phyloP scores from a whole-genome alignment of 2,888 invertebrate genomes.

The Cataglyphis cursor region DNA sequence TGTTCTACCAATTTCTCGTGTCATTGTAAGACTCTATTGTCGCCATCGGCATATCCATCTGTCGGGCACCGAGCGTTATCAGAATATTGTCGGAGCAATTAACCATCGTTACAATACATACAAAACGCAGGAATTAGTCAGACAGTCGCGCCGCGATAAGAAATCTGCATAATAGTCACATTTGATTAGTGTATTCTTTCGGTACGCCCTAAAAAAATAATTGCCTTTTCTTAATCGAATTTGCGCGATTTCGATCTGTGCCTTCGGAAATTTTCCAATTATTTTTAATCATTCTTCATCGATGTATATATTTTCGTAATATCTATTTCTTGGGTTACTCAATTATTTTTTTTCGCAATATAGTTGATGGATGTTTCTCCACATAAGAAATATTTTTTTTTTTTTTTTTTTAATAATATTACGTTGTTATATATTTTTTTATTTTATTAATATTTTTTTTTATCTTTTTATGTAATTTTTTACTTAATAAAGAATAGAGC shows the following conservation, averaged over 20 bases:
- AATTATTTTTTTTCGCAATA: no score
- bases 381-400: no score
- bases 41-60: neutral
- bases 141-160: neutral
- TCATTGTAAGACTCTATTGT: neutral
- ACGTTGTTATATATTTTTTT: no score
- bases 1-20: neutral
- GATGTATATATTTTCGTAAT: no score
- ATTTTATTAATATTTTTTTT: neutral
- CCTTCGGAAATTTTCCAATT: no score
- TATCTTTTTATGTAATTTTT: neutral
- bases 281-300: no score
- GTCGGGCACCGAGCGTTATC: constrained; percentile 11
- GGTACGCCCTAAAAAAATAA: neutral
- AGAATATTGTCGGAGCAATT: constrained; percentile 10
- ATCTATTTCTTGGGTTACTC: no score
- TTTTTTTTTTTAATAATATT: no score
- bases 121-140: neutral
- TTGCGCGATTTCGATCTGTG: neutral
- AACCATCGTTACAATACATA: neutral
- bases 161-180: neutral
- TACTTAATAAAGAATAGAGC: neutral
- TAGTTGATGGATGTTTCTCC: no score
- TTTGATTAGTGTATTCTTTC: neutral
- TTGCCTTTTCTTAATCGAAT: no score